These are phyloP conservation scores for Nothobranchius kuhntae DNA, from an alignment of 2,113 vertebrate genomes.

Conservation along the genomic window DNA sequence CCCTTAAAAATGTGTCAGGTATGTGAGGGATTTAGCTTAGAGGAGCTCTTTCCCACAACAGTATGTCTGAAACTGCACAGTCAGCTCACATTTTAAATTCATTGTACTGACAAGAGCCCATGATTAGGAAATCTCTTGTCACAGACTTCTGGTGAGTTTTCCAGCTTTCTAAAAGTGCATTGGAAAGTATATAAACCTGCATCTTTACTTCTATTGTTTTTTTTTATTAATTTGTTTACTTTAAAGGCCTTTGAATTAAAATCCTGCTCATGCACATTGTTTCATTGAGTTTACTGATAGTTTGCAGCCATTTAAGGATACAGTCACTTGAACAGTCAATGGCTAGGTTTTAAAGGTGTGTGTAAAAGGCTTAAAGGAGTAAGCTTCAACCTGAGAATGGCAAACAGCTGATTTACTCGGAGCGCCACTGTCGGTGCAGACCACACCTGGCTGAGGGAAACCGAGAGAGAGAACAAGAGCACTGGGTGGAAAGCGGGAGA, in stretches of 20 bases:
- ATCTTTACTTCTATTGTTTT: too few species aligned
- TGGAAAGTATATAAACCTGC: background rate
- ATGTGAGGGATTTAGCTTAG: constrained; percentile 23
- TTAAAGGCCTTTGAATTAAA: background rate
- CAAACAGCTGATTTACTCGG: constrained; percentile 46
- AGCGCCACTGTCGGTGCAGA: constrained; percentile 12
- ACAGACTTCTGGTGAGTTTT: constrained; percentile 8
- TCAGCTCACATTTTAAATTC: constrained; percentile 24
- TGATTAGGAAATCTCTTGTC: constrained; percentile 15
- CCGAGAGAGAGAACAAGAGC: background rate
- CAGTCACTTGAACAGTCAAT: constrained; percentile 10
- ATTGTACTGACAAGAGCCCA: constrained; percentile 17
- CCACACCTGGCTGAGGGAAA: constrained; percentile 43
- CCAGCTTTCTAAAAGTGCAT: background rate
- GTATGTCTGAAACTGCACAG: constrained; percentile 1
- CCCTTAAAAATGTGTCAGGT: constrained; percentile 16
- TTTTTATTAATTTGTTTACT: background rate
- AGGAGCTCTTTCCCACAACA: constrained; percentile 2
- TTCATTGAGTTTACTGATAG: background rate
- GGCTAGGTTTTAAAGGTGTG: constrained; percentile 36
- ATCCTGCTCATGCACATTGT: background rate
- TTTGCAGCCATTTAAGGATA: constrained; percentile 18
- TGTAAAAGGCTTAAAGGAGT: constrained; percentile 57
- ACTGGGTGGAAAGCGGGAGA: constrained; percentile 6
- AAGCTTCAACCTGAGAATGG: constrained; percentile 41